Evolutionary conservation across 2,113 vertebrate species (phyloP), one percentile per base, ranked within the genome.

Genomic region (Macrotis lagotis): DNA sequence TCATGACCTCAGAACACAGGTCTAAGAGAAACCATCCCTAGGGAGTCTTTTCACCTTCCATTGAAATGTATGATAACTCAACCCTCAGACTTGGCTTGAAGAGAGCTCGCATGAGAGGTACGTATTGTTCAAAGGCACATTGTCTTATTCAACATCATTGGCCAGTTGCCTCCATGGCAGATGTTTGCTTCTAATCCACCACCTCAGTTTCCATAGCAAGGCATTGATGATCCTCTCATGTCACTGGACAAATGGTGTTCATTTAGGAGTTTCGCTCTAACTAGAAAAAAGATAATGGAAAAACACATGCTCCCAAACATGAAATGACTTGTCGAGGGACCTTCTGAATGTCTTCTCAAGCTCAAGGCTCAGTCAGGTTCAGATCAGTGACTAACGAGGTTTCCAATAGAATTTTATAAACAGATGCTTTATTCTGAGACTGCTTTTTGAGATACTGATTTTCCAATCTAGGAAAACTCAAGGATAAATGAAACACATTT

Each of bases 381-480:
- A 91, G 88, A 25, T 55, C 51, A 89, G 90, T 51, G 1, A n/a
- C 37, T 74, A 44, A 74, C 66, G 37, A 74, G 16, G 37, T 83
- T 59, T 83, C 1, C 0, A 96, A 14, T 50, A 94, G 26, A 8
- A 9, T 96, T 96, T 92, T 51, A 22, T 95, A 88, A 88, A 89
- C 28, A 95, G 96, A 95, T 91, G 49, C n/a, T 53, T 95, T n/a
- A n/a, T 24, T 74, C 51, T 91, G 91, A 97, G 48, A 95, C 91
- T 95, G 11, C 22, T 83, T n/a, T 83, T 83, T 83, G 66, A 83
- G n/a, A 7, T 6, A 24, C 66, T 51, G 26, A 93, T 51, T 24
- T 47, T 52, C 24, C 25, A 8, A 91, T 97, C 89, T 53, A 94
- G 90, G 90, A 97, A 98, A 94, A 90, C 1, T 51, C 53, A 51